Conservation (phyloP, 1,140 invertebrate genomes). For the Leptinotarsa lineolata region DNA sequence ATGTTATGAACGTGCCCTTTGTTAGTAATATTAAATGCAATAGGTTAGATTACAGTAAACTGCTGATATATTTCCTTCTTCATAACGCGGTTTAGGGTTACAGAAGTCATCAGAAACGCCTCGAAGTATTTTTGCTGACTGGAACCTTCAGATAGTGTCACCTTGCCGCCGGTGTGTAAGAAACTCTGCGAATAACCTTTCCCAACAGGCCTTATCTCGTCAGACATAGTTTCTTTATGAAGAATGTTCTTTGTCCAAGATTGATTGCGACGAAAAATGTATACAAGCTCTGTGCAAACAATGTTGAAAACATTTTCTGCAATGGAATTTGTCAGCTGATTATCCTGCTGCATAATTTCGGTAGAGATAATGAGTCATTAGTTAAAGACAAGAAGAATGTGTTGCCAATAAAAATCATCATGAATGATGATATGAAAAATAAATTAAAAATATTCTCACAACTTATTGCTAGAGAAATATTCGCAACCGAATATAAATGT, state of each 20-base stretch:
- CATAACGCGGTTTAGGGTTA: constrained; percentile 13
- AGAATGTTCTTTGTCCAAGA: neutral
- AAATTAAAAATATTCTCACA: too few species aligned
- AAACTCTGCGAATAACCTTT: constrained; percentile 9
- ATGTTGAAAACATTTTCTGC: neutral
- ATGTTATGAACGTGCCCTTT: constrained; percentile 15
- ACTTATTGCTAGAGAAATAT: too few species aligned
- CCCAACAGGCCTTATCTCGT: constrained; percentile 12
- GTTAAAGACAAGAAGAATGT: too few species aligned
- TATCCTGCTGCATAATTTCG: too few species aligned
- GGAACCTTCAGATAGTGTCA: constrained; percentile 10
- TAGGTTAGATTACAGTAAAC: constrained; percentile 18
- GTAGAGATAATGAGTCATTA: too few species aligned
- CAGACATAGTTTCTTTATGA: constrained; percentile 2
- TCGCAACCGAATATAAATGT: too few species aligned
- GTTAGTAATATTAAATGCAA: constrained; percentile 16
- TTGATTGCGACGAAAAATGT: too few species aligned
- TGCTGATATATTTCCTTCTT: constrained; percentile 23
- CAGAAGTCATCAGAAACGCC: constrained; percentile 27
- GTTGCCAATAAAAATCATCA: too few species aligned
- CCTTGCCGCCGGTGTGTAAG: constrained; percentile 4
- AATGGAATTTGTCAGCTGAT: neutral
- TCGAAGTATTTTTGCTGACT: constrained; percentile 26
- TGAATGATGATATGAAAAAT: too few species aligned
- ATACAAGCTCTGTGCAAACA: neutral